These are phyloP conservation scores for Neuroscelio doddi DNA, from an alignment of 2,888 invertebrate genomes.

Conservation along the genomic window DNA sequence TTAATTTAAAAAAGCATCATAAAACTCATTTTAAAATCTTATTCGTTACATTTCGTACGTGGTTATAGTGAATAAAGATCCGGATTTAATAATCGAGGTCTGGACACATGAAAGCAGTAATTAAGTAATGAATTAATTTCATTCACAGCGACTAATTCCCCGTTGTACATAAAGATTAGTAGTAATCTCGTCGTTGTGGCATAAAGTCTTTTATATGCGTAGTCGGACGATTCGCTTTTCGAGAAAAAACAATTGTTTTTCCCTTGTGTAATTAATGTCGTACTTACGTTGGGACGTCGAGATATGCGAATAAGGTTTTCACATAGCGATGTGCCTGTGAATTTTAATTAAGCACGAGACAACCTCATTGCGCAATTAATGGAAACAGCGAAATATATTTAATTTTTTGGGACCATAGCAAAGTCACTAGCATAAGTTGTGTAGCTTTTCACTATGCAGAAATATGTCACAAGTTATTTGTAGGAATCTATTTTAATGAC, in stretches of 20 bases:
- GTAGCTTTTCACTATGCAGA: conserved; percentile 2
- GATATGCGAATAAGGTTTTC: conserved; percentile 45
- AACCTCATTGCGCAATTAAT: conserved; percentile 45
- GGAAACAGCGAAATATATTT: conserved; percentile 40
- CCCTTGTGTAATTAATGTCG: conserved; percentile 47
- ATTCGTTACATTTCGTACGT: conserved; percentile 5
- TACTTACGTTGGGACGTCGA: conserved; percentile 47
- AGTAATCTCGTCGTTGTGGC: conserved; percentile 49
- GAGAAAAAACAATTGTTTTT: conserved; percentile 47
- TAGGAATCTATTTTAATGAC: too few relatives aligned
- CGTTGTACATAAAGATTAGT: conserved; percentile 50
- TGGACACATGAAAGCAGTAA: conserved; percentile 27
- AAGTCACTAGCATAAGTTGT: conserved; percentile 32
- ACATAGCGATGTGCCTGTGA: conserved; percentile 45
- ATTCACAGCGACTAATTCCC: conserved; percentile 43
- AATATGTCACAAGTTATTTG: neutral
- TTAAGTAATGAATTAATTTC: conserved; percentile 48
- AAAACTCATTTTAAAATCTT: too few relatives aligned
- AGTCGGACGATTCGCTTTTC: conserved; percentile 38
- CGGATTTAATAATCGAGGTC: conserved; percentile 26
- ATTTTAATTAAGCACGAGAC: conserved; percentile 48
- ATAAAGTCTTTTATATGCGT: conserved; percentile 48
- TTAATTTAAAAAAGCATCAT: too few relatives aligned
- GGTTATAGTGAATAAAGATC: conserved; percentile 7
- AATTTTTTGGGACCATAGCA: conserved; percentile 35